phyloP scores from a whole-genome alignment of 2,113 vertebrate species.

The Pelodiscus sinensis region DNA sequence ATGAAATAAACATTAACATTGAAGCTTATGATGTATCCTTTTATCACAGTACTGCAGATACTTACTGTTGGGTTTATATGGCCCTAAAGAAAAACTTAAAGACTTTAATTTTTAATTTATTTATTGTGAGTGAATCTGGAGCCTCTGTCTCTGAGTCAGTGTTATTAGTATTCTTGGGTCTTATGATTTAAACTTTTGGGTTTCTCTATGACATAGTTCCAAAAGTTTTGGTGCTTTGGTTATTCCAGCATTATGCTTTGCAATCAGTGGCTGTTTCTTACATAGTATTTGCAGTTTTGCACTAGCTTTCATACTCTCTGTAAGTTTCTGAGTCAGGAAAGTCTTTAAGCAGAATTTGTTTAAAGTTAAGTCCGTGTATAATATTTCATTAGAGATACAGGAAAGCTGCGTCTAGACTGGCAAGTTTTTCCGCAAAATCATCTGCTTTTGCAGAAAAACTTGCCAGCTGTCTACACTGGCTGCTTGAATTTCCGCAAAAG shows the following conservation, averaged over 20 bases:
- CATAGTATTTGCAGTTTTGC: background rate
- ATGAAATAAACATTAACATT: slow-evolving; percentile 19
- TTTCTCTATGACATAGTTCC: background rate
- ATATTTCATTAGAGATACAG: background rate
- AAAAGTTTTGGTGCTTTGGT: background rate
- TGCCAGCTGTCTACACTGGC: too few relatives aligned
- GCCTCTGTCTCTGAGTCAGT: background rate
- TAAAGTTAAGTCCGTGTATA: background rate
- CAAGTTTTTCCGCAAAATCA: too few relatives aligned
- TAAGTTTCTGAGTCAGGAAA: background rate
- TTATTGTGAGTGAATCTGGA: background rate
- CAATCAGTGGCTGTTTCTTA: background rate
- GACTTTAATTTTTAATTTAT: background rate
- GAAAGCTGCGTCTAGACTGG: too few relatives aligned
- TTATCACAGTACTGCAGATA: background rate
- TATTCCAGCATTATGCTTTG: background rate
- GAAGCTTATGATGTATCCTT: background rate
- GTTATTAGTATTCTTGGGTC: background rate
- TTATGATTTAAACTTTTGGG: background rate
- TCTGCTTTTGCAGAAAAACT: too few relatives aligned
- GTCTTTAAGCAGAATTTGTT: background rate
- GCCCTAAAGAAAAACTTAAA: background rate
- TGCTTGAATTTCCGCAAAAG: too few relatives aligned
- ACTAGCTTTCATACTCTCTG: background rate
- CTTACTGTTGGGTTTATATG: background rate